These are phyloP conservation scores for Synanthedon vespiformis DNA, from an alignment of 2,888 invertebrate species.

Conservation along the genomic window DNA sequence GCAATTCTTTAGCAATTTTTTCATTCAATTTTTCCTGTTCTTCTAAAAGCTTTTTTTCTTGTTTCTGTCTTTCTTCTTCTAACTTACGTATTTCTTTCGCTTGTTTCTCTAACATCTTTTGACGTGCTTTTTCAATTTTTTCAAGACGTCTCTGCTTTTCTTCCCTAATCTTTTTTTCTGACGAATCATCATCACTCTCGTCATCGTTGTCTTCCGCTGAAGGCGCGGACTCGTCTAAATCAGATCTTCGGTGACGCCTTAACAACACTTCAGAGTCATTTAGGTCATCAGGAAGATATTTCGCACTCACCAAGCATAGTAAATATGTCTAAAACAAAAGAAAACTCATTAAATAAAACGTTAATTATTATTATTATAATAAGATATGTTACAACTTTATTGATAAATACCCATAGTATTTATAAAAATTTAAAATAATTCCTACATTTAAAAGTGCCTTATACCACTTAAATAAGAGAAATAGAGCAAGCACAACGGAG, in stretches of 20 bases:
- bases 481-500: too few relatives aligned
- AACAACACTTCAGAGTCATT: conserved; percentile 23
- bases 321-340: conserved; percentile 39
- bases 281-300: conserved; percentile 49
- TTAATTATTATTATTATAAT: neutral
- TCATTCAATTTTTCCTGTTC: conserved; percentile 20
- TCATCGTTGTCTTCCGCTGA: conserved; percentile 23
- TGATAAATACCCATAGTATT: too few relatives aligned
- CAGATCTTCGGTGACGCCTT: conserved; percentile 26
- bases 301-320: conserved; percentile 46
- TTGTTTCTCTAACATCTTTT: conserved; percentile 23
- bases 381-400: too few relatives aligned
- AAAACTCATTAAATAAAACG: conserved; percentile 1
- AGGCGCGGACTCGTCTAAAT: conserved; percentile 29
- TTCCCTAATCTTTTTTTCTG: conserved; percentile 12
- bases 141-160: conserved; percentile 28
- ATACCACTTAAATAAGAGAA: too few relatives aligned
- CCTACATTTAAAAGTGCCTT: too few relatives aligned
- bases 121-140: conserved; percentile 24
- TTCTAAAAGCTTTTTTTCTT: conserved; percentile 25
- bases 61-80: conserved; percentile 17
- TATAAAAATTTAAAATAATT: too few relatives aligned
- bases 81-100: conserved; percentile 12
- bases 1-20: conserved; percentile 10
- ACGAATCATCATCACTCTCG: conserved; percentile 13